Evolutionary conservation across 2,888 invertebrate genomes (phyloP), one percentile per base, ranked within the genome.

Genomic region (Cactoblastis cactorum): DNA sequence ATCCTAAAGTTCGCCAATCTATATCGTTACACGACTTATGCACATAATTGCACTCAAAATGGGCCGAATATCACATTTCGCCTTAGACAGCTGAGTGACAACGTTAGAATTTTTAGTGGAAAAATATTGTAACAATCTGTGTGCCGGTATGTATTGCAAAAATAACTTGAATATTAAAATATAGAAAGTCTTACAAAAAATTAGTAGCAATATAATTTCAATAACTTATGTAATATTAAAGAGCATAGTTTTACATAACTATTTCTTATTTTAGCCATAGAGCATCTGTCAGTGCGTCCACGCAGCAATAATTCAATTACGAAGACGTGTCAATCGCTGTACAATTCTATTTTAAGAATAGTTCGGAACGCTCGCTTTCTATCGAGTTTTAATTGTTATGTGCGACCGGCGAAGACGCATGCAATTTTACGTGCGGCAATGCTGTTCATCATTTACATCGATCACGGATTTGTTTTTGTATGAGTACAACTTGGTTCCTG

Each of bases 371-470:
- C 71, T 84, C 80, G 80, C 88, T 89, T 87, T 88, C 88, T 88
- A 87, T 77, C 78, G 71, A 63, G 77, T 81, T 84, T 87, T 88
- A 86, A 88, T 88, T 87, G 83, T 86, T 84, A 87, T 86, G 87
- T 83, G 78, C 77, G 77, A 62, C 62, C 61, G 54, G 59, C 62
- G 55, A 56, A 62, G 66, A 64, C 77, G 66, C 89, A 88, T 87
- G 89, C 89, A 89, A 89, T 84, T 87, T 84, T 87, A 89, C 89
- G 89, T 89, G 89, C 77, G 71, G 67, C 71, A 67, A 80, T 85
- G 84, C 74, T 74, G 71, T 77, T 67, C 74, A 71, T 78, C 74
- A 80, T 79, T 80, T 71, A 72, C 75, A 74, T 77, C 65, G 71
- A 69, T 72, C 66, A 67, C 74, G 71, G 67, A 73, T 77, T 74